Evolutionary conservation across 2,797 vertebrate species (phyloP).

Genomic region (Crax fasciolata): DNA sequence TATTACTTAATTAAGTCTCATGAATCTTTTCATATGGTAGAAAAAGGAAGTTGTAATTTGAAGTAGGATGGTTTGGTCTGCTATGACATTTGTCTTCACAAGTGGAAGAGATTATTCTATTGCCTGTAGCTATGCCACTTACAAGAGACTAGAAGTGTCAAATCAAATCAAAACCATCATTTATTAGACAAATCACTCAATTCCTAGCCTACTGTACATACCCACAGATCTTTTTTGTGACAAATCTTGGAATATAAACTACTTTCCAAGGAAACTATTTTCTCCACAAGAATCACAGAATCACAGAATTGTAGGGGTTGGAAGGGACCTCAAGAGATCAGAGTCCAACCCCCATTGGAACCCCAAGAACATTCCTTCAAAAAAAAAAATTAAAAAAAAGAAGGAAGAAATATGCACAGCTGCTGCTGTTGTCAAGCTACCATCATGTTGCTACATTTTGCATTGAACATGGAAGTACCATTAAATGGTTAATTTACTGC

Average conservation of each 20-base stretch:
- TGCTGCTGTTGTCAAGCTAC: slow-evolving; percentile 51
- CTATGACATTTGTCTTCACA: slow-evolving; percentile 57
- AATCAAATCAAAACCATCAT: slow-evolving; percentile 64
- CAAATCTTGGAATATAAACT: slow-evolving; percentile 40
- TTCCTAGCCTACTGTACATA: slow-evolving; percentile 51
- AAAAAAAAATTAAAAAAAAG: background rate
- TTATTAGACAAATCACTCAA: slow-evolving; percentile 65
- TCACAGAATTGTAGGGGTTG: too few species aligned
- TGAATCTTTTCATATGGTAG: slow-evolving; percentile 20
- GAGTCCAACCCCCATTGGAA: too few species aligned
- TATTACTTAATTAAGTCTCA: slow-evolving; percentile 26
- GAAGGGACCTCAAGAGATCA: too few species aligned
- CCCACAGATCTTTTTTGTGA: slow-evolving; percentile 16
- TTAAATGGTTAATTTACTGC: slow-evolving; percentile 30
- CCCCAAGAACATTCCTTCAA: background rate
- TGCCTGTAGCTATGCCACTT: slow-evolving; percentile 62
- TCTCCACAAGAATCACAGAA: background rate
- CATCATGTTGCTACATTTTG: slow-evolving; percentile 39
- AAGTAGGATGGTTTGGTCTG: slow-evolving; percentile 37
- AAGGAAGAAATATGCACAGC: background rate
- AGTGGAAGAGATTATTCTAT: slow-evolving; percentile 40
- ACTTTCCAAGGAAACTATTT: slow-evolving; percentile 46
- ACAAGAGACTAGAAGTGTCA: slow-evolving; percentile 51
- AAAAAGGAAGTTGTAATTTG: slow-evolving; percentile 34
- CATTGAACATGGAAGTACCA: slow-evolving; percentile 1